Base-by-base conservation (phyloP, 2,888 invertebrate genomes). In the Heliconius sara region DNA sequence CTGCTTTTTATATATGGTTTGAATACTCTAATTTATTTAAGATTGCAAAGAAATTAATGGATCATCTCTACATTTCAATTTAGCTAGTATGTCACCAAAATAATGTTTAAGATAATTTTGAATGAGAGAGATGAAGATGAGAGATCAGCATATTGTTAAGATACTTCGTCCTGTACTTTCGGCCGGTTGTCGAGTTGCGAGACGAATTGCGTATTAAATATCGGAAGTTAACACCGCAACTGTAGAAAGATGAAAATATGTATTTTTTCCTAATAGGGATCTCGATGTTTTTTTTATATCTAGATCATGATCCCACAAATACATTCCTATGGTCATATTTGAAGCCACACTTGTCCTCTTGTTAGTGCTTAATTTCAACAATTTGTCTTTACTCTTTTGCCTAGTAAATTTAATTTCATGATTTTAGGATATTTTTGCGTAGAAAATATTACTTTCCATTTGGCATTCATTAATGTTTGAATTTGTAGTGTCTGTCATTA, bases 401-500 rank as follows among this genome's bases (percentile, higher is more conserved):
- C 74, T 30, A 43, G 63, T n/a, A 74, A 74, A 10, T 39, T 43
- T 19, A 74, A 25, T 65, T 74, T 39, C 27, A 63, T 25, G 16
- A 43, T 65, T 25, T 57, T 30, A n/a, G 52, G 30, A 47, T n/a
- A 34, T 72, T 72, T 72, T 72, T 22, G 3, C 10, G 30, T 30
- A 57, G 16, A 30, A 60, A 34, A 73, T 73, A 9, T 57, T 60
- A n/a, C 30, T 77, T 52, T 71, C 77, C 70, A 72, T 60, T 77
- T 39, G 43, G 25, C 27, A 67, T 72, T 78, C 66, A 73, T 78
- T 78, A 57, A 67, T 77, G 30, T 47, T 43, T 27, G 66, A 52
- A 27, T 73, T 73, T 65, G 73, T 71, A 57, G 12, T 72, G 47
- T 52, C 72, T 34, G 77, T 72, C 57, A 34, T 73, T 73, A 73